Evolutionary conservation across 53 echinoderm and acorn worm species (phyloP), one percentile per base, ranked within the genome.

Genomic region (Holothuria scabra): DNA sequence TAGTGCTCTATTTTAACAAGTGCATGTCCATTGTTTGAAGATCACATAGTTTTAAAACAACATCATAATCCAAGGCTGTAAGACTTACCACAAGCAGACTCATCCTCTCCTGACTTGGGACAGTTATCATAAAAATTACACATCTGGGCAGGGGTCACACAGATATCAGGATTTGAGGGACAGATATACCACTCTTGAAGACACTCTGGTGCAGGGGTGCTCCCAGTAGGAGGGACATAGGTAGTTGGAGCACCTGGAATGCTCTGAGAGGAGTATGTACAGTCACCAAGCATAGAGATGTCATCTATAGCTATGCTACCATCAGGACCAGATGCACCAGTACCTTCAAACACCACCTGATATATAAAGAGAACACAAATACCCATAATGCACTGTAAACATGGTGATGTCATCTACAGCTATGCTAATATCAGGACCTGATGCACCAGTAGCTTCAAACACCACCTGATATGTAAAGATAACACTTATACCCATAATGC

Each of bases 291-390:
- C 65, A 94, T 89, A 7, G 81, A 35, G 65, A 94, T 87, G 76
- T 94, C 94, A 60, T 94, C 94, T 20, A 94, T 28, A 18, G 94
- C 94, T 12, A 94, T 91, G 63, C 92, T 91, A 26, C 94, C 91
- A 48, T 81, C 44, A 67, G 79, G 87, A 28, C 91, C 84, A 2
- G 28, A 13, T 61, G 89, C 94, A 76, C 91, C 81, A 0, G 59
- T 48, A 13, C 76, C 94, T 71, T 91, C 92, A 76, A 92, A 89
- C 12, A 89, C 84, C 35, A 94, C 87, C 94, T 94, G 56, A 31
- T 4, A 79, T 34, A 3, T 12, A 26, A 35, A 79, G 10, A 76
- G 32, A 4, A 41, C 41, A 41, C 41, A 8, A 8, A 41, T 41
- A 41, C 41, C 41, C 83, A 76, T 84, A 87, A 13, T 86, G 41